phyloP scores from a whole-genome alignment of 2,113 vertebrate genomes.

The Thomomys bottae region DNA sequence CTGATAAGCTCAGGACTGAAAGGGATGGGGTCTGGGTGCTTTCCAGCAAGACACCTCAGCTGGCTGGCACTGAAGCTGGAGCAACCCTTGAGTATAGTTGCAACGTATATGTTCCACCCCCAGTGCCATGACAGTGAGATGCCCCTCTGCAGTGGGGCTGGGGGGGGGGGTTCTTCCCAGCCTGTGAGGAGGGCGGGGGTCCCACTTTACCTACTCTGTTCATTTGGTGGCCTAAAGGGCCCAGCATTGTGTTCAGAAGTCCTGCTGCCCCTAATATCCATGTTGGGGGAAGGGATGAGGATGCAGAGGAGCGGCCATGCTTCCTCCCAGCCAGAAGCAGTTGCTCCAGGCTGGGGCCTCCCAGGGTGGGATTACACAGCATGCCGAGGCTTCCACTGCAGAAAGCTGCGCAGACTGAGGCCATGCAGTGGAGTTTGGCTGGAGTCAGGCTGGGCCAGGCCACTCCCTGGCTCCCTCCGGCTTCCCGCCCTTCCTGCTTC shows the following conservation, averaged over 20 bases:
- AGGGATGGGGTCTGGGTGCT: background rate
- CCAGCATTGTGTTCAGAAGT: too few species aligned
- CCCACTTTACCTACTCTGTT: fast-evolving
- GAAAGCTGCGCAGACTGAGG: background rate
- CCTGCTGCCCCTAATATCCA: too few species aligned
- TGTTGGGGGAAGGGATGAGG: too few species aligned
- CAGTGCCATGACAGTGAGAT: background rate
- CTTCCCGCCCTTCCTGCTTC: background rate
- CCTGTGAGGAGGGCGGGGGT: background rate
- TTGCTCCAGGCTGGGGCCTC: background rate
- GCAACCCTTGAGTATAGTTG: background rate
- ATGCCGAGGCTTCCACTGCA: background rate
- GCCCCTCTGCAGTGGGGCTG: too few species aligned
- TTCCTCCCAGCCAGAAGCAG: background rate
- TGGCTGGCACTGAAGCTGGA: background rate
- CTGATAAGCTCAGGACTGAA: background rate
- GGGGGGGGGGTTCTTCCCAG: too few species aligned
- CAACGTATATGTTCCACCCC: background rate
- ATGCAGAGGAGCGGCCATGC: too few species aligned
- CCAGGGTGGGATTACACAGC: background rate
- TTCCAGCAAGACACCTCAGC: background rate
- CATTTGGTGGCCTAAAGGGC: too few species aligned
- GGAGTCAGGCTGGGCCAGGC: too few species aligned
- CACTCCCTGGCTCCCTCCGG: background rate
- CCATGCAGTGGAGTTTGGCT: background rate